Base-by-base conservation (phyloP, 2,113 vertebrate genomes). In the Sitta europaea region DNA sequence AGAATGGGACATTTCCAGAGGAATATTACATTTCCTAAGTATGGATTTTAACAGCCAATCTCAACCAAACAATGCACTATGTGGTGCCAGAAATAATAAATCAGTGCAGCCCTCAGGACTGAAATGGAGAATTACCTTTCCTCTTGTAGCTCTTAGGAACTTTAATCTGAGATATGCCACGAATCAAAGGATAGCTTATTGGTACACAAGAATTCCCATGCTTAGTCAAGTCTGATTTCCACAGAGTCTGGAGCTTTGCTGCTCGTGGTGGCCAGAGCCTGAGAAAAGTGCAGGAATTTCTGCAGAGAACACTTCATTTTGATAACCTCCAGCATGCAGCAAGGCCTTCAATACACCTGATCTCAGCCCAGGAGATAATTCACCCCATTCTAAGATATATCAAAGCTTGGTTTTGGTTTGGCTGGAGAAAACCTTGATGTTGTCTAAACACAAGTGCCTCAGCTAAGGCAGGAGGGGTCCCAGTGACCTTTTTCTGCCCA, bases 1-100 rank as follows among this genome's bases (percentile, higher is more conserved):
- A 31, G 50, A 89, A 85, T 10, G 29, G 80, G 84, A 78, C 40
- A 57, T 92, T 97, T 95, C 82, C 86, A 96, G 76, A 96, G 86
- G 84, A 95, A 92, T 92, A 95, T 94, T 94, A 40, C n/a, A 71
- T 95, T 95, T 95, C 51, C 1, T 40, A 93, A 70, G 86, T 80
- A 93, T 88, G 79, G 78, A 91, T 95, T 96, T 94, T 92, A 94
- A 78, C 89, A 95, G 89, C 91, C 94, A 87, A 22, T 83, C 83
- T 91, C 86, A 77, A 87, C 33, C 68, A 95, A 96, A 96, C 95
- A 94, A 95, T 89, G 76, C 77, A 29, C 16, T 48, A 1, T 21
- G 14, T 33, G 11, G 43, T 81, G 91, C 94, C 92, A 96, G 91
- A 78, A 92, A 86, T 27, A 93, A 94, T 88, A 92, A 95, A 95